Evolutionary conservation across 2,797 vertebrate species (phyloP).

Genomic region (Coendou prehensilis): DNA sequence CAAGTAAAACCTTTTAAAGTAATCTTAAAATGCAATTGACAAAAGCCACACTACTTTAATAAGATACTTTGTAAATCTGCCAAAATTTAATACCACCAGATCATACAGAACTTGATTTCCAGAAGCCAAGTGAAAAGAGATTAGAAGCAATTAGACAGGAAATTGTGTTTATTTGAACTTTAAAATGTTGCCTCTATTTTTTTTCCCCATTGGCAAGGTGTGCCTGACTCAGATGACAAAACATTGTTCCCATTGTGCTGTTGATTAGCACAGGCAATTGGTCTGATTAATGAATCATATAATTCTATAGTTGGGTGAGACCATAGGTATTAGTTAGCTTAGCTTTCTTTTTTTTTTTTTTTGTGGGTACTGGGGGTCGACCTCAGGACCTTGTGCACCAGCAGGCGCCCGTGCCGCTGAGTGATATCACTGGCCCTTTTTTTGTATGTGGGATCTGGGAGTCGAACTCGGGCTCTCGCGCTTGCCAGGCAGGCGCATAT

Average conservation of each 20-base stretch:
- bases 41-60: conserved; percentile 32
- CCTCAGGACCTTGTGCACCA: no score
- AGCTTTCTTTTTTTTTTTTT: neutral
- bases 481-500: no score
- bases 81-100: conserved; percentile 40
- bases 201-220: neutral
- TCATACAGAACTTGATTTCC: conserved; percentile 32
- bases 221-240: neutral
- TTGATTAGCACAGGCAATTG: neutral
- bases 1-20: conserved; percentile 60
- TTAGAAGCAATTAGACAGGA: conserved; percentile 28
- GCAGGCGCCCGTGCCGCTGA: no score
- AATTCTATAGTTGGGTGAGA: neutral
- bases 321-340: neutral
- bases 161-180: conserved; percentile 60
- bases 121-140: neutral
- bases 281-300: neutral
- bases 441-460: no score
- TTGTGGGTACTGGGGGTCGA: no score
- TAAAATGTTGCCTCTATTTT: neutral
- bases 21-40: conserved; percentile 60
- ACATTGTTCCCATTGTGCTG: neutral
- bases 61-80: conserved; percentile 41
- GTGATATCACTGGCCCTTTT: no score
- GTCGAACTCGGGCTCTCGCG: no score